Evolutionary conservation across 2,888 invertebrate species (phyloP).

Genomic region (Allygus modestus): DNA sequence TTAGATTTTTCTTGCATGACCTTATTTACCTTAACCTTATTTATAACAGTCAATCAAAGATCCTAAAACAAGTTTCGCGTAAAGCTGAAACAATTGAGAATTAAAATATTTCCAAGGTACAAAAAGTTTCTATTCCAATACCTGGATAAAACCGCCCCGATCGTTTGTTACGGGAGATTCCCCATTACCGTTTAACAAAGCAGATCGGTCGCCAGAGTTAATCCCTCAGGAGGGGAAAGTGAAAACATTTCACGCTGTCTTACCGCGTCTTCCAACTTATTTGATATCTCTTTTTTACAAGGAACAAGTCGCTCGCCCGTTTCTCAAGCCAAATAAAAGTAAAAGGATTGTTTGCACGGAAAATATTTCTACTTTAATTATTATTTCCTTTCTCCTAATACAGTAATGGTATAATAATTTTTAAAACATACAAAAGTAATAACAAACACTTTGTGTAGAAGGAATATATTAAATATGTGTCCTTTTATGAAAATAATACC

Average conservation of each 20-base stretch:
- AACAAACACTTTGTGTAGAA: too few relatives aligned
- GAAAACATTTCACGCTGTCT: slow-evolving; percentile 64
- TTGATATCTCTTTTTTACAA: slow-evolving; percentile 39
- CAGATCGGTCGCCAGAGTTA: slow-evolving; percentile 26
- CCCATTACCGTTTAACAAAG: slow-evolving; percentile 49
- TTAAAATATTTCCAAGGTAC: too few relatives aligned
- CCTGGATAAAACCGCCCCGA: neutral
- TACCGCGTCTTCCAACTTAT: slow-evolving; percentile 50
- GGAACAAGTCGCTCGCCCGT: neutral
- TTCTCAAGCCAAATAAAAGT: neutral
- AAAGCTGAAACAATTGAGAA: too few relatives aligned
- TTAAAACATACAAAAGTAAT: too few relatives aligned
- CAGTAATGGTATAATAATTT: too few relatives aligned
- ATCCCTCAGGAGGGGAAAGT: slow-evolving; percentile 53
- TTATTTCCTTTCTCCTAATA: neutral
- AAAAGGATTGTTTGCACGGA: too few relatives aligned
- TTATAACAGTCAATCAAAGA: too few relatives aligned
- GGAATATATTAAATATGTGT: too few relatives aligned
- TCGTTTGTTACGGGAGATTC: slow-evolving; percentile 12
- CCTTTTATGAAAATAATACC: too few relatives aligned
- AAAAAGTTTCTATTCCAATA: neutral
- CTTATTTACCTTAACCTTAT: too few relatives aligned
- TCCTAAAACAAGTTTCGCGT: too few relatives aligned
- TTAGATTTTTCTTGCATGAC: too few relatives aligned
- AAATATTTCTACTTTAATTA: neutral